Base-by-base conservation (phyloP, 2,113 vertebrate species). In the Rousettus leschenaultii region DNA sequence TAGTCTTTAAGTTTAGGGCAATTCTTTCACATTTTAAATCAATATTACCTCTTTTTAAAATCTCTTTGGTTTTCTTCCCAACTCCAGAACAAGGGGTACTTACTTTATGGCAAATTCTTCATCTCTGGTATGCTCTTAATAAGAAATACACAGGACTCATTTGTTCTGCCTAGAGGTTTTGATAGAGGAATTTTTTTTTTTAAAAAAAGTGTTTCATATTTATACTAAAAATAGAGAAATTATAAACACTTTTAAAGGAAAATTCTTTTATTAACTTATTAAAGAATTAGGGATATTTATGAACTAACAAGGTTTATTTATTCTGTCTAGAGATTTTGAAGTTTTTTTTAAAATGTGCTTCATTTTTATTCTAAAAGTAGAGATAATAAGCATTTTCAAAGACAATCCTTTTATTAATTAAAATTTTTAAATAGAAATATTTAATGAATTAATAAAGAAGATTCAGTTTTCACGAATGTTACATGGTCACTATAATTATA, bases 11-110 rank as follows among this genome's bases (percentile, higher is more conserved):
- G 89, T 95, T 97, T 92, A 97, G 93, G 92, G 89, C 59, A 92
- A 95, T 84, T 75, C 86, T 97, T 97, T 97, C 95, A 96, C 97
- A 84, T 97, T 97, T 97, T 97, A 97, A 98, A 96, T 97, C 94
- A 98, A 96, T 97, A 97, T 96, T 96, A 96, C 57, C 97, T 97
- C 95, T 89, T 80, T 96, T 92, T 91, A 88, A 97, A 98, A 97
- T 96, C 95, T 95, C 83, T 93, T 97, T 98, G 92, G 94, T 96
- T 96, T n/a, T 86, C 51, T 95, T 97, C 98, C 94, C 97, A 98
- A 96, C 92, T 83, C 71, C 68, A 97, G 80, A 93, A 94, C 70
- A 95, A 79, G 43, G 21, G 55, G 96, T 86, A 83, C 73, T 97
- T 97, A 43, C 55, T 97, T 97, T 96, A 86, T 93, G 51, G 51